Percentiles rank a stretch among this genome's conserved stretches.
phyloP scores from a whole-genome alignment of 1,140 invertebrate species.

The Drosophila repleta region DNA sequence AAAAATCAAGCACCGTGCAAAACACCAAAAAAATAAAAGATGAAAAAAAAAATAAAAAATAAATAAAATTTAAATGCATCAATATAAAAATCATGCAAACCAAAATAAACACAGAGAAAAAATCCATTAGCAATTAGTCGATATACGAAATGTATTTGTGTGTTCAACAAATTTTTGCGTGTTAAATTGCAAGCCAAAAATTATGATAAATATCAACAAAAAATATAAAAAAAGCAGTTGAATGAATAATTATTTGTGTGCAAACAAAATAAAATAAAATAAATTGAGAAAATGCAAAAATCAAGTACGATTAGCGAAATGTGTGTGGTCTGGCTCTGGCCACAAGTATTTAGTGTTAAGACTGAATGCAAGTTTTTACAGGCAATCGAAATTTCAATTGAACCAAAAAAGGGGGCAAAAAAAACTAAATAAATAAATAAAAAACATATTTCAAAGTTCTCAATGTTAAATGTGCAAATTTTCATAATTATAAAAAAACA shows the following conservation, averaged over 20 bases:
- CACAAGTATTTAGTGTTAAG: slow-evolving; percentile 59
- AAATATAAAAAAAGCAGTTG: background rate
- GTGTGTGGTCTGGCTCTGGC: background rate
- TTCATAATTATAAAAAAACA: background rate
- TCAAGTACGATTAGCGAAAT: slow-evolving; percentile 1
- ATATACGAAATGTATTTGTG: slow-evolving; percentile 39
- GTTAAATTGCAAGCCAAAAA: slow-evolving; percentile 39
- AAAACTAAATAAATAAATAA: slow-evolving; percentile 9
- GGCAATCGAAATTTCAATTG: slow-evolving; percentile 1
- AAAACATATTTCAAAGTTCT: slow-evolving; percentile 13
- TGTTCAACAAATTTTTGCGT: slow-evolving; percentile 23
- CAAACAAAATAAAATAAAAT: slow-evolving; percentile 26
- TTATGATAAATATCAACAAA: slow-evolving; percentile 12
- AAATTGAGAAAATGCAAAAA: slow-evolving; percentile 12
- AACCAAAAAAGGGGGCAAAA: background rate
- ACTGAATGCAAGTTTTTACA: slow-evolving; percentile 55
- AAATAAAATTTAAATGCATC: slow-evolving; percentile 59
- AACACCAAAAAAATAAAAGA: slow-evolving; percentile 33
- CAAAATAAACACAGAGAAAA: slow-evolving; percentile 39
- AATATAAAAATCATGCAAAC: slow-evolving; percentile 25
- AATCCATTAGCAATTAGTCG: slow-evolving; percentile 69
- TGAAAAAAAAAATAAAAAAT: slow-evolving; percentile 28
- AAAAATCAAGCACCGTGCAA: slow-evolving; percentile 71
- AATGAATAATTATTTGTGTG: slow-evolving; percentile 21
- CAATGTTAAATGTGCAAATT: slow-evolving; percentile 41